Base-by-base conservation (phyloP, 2,797 vertebrate species). In the Danio aesculapii region DNA sequence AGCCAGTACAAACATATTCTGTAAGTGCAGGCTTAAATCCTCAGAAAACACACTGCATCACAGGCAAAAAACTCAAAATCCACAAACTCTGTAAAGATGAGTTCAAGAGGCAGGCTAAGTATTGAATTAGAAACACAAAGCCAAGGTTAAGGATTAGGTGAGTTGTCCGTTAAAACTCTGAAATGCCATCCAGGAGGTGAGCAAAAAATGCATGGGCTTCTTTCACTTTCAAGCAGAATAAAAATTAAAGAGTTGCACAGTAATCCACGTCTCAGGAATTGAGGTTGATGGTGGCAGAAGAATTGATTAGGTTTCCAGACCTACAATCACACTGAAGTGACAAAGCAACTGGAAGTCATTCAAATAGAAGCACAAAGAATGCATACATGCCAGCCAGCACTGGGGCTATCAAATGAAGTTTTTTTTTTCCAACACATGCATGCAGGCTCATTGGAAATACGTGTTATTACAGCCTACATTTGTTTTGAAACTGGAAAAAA, bases 21-120 rank as follows among this genome's bases (percentile, higher is more conserved):
- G 39, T 16, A 64, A 52, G 30, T 53, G 67, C 19, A 70, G 47
- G 63, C 46, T 21, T 30, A 17, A 39, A 77, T 69, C 70, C 73
- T 59, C 63, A 82, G 77, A 72, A 75, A 80, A 64, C 77, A 67
- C 72, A 70, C 67, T 53, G 30, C 72, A 77, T 59, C 47, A 53
- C 79, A 82, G 73, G 79, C 75, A 39, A 49, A 78, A 52, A 78
- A 52, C 46, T 70, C 11, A 53, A 21, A 50, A 43, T 57, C 76
- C 64, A 70, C 55, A 69, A 59, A 59, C 11, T 47, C 17, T 19
- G 7, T 19, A 44, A 68, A 78, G 44, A 69, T 19, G 55, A 52
- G 55, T 62, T 44, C 41, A 50, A 10, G 8, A 7, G 30, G 30
- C 77, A 7, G 30, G 30, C 77, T 69, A 19, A 62, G 19, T 52